These are phyloP conservation scores for Anolis carolinensis DNA, from an alignment of 2,113 vertebrate genomes.

Conservation along the genomic window DNA sequence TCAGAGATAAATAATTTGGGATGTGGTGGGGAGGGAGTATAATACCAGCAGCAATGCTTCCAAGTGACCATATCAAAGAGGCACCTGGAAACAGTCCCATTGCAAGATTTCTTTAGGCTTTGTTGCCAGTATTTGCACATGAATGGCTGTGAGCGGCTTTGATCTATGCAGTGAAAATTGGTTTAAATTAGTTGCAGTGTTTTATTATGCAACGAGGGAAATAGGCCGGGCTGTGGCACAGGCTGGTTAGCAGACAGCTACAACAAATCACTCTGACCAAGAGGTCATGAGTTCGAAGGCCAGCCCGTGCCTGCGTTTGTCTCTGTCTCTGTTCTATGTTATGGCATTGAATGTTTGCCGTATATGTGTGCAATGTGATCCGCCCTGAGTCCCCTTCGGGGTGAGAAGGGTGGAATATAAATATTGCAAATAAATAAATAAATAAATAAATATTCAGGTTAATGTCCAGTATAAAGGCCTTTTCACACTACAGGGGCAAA, in stretches of 20 bases:
- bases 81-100: slow-evolving; percentile 16
- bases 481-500: too few species aligned
- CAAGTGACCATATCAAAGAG: neutral
- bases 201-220: slow-evolving; percentile 8
- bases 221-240: too few species aligned
- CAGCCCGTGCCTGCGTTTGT: too few species aligned
- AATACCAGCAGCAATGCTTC: slow-evolving; percentile 13
- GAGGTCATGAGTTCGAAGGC: too few species aligned
- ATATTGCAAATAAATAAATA: too few species aligned
- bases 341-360: too few species aligned
- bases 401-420: too few species aligned
- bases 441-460: neutral
- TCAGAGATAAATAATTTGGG: slow-evolving; percentile 22
- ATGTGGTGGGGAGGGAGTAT: neutral
- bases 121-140: slow-evolving; percentile 10
- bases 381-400: too few species aligned
- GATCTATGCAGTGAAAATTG: slow-evolving; percentile 19
- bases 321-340: too few species aligned
- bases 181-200: neutral
- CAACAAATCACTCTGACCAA: too few species aligned
- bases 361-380: too few species aligned
- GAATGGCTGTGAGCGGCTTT: neutral
- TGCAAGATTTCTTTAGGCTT: slow-evolving; percentile 12
- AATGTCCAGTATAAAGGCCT: neutral
- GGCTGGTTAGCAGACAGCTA: too few species aligned